phyloP scores from a whole-genome alignment of 2,797 vertebrate species.

The Hafferia zeledoni region DNA sequence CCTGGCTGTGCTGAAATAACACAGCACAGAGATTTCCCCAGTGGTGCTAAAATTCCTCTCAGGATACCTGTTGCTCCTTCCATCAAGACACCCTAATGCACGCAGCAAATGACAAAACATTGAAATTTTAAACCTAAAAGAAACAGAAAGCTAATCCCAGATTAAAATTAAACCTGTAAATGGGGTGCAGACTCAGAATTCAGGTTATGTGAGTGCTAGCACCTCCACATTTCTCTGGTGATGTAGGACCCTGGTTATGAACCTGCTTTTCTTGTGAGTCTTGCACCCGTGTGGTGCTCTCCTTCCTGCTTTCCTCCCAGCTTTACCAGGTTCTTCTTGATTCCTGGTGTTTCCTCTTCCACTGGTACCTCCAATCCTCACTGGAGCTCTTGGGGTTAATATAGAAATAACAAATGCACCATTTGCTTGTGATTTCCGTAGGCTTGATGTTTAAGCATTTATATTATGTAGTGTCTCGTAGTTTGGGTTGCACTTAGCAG shows the following conservation, averaged over 20 bases:
- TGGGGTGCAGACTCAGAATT: background rate
- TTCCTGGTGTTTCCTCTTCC: background rate
- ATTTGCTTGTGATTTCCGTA: conserved; percentile 32
- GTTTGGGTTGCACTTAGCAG: background rate
- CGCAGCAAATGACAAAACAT: background rate
- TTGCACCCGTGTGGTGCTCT: background rate
- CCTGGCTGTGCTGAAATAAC: background rate
- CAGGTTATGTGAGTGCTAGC: background rate
- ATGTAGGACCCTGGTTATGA: background rate
- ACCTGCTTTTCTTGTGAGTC: background rate
- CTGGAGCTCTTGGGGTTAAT: background rate
- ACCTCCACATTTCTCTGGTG: background rate
- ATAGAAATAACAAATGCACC: background rate
- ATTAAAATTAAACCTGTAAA: background rate
- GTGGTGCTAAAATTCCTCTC: background rate
- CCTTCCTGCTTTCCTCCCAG: background rate
- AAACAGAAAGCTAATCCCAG: background rate
- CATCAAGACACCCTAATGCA: background rate
- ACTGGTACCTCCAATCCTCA: background rate
- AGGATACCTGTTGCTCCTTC: background rate
- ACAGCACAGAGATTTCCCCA: background rate
- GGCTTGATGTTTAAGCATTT: conserved; percentile 29
- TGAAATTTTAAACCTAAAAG: background rate
- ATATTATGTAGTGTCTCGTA: background rate
- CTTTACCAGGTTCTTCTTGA: background rate